A percentile compares a stretch with the other conserved stretches of the same genome.
phyloP scores from a whole-genome alignment of 37 sponge, comb jelly and placozoan genomes.

The Lycopodina hypogea region DNA sequence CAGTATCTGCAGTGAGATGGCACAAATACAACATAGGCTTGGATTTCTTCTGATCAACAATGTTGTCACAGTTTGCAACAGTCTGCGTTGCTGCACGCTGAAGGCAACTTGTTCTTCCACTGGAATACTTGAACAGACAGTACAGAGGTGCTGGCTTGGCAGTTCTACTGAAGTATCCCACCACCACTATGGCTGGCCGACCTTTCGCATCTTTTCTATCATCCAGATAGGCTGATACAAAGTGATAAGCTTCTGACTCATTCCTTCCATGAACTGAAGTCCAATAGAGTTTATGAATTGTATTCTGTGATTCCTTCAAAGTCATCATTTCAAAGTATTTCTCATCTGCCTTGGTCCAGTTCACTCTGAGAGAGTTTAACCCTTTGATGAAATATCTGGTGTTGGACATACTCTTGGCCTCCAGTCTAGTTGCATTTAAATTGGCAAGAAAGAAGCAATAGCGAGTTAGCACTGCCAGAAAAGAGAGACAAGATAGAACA shows the following conservation, averaged over 20 bases:
- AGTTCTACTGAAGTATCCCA: slow-evolving; percentile 14
- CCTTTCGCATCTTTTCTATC: background rate
- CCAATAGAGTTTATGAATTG: background rate
- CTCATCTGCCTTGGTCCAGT: too few relatives aligned
- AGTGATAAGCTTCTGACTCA: background rate
- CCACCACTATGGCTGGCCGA: slow-evolving; percentile 13
- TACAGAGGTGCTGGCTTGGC: background rate
- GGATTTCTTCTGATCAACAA: background rate
- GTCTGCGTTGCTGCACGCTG: too few relatives aligned
- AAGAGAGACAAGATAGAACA: too few relatives aligned
- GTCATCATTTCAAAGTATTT: too few relatives aligned
- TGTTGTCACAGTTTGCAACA: background rate
- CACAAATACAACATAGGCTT: slow-evolving; percentile 1
- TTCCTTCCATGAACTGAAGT: background rate
- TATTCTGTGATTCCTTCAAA: too few relatives aligned
- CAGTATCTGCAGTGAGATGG: background rate
- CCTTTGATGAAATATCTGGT: too few relatives aligned
- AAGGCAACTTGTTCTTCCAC: background rate
- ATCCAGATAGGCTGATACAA: slow-evolving; percentile 38
- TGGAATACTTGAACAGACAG: background rate
- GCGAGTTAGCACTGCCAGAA: too few relatives aligned
- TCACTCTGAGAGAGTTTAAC: too few relatives aligned
- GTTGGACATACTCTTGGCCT: too few relatives aligned
- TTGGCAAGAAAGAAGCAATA: too few relatives aligned
- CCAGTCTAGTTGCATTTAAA: too few relatives aligned